Conservation (phyloP, 2,888 invertebrate genomes). For the Galerucella pusilla region DNA sequence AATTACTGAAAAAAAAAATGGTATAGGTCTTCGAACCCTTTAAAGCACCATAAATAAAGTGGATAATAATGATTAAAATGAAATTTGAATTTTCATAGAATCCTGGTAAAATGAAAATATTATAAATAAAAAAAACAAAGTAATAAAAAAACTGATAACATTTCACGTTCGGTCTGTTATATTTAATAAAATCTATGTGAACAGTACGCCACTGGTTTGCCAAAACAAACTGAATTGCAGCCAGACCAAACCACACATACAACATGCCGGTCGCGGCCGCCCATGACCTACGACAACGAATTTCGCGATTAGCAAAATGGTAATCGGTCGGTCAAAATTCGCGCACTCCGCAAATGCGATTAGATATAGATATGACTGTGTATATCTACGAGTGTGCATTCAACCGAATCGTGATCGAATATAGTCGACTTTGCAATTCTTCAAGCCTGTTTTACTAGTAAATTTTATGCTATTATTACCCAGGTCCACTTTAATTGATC, state of each 20-base stretch:
- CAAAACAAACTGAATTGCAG: conserved; percentile 46
- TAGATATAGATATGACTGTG: background rate
- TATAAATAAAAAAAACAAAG: too few species aligned
- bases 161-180: too few species aligned
- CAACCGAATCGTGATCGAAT: background rate
- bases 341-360: conserved; percentile 21
- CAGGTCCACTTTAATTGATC: conserved; percentile 6
- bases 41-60: too few species aligned
- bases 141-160: too few species aligned
- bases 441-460: background rate
- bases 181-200: background rate
- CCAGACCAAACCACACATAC: conserved; percentile 26
- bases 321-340: conserved; percentile 49
- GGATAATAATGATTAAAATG: too few species aligned
- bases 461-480: background rate
- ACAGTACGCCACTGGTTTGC: conserved; percentile 32
- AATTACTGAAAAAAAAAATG: too few species aligned
- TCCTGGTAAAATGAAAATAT: too few species aligned
- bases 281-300: conserved; percentile 60
- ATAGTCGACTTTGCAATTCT: background rate
- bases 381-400: background rate
- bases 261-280: conserved; percentile 47
- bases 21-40: too few species aligned
- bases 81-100: too few species aligned
- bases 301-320: conserved; percentile 51